A percentile compares a stretch with the other conserved stretches of the same genome.
Evolutionary conservation across 2,113 vertebrate species (phyloP).

Genomic region (Oxyruncus cristatus): DNA sequence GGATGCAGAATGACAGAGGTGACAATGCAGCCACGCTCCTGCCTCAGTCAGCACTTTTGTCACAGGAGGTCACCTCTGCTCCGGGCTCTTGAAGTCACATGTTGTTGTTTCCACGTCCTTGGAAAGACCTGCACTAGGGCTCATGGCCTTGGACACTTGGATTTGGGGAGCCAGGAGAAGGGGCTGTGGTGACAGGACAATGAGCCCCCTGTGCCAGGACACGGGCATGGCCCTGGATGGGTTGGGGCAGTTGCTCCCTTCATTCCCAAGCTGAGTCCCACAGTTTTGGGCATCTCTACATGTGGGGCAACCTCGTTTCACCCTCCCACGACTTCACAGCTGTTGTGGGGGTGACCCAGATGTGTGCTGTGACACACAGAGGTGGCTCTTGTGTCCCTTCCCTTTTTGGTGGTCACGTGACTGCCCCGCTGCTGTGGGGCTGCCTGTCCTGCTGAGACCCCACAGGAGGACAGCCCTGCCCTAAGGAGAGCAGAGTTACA

Average conservation of each 20-base stretch:
- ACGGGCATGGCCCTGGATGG: not conserved
- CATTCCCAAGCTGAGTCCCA: not conserved
- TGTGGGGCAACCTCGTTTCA: fast-evolving
- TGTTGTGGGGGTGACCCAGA: not conserved
- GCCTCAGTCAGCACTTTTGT: constrained; percentile 40
- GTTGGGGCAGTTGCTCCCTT: not conserved
- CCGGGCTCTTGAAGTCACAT: not conserved
- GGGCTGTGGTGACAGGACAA: not conserved
- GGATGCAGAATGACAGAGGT: constrained; percentile 8
- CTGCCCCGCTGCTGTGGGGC: not conserved
- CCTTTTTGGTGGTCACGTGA: not conserved
- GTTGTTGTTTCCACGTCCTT: not conserved
- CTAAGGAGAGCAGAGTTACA: not conserved
- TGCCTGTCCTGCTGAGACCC: not conserved
- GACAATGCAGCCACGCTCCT: not conserved
- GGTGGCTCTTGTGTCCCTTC: not conserved
- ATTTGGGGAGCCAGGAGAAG: not conserved
- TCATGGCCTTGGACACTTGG: not conserved
- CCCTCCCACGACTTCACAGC: fast-evolving
- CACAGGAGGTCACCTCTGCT: constrained; percentile 15
- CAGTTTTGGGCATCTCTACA: fast-evolving
- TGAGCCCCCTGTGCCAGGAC: not conserved
- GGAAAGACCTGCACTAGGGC: not conserved
- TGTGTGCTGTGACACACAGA: not conserved
- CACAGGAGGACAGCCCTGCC: not conserved